phyloP scores from a whole-genome alignment of 2,113 vertebrate species.

The Corythoichthys haematopterus region DNA sequence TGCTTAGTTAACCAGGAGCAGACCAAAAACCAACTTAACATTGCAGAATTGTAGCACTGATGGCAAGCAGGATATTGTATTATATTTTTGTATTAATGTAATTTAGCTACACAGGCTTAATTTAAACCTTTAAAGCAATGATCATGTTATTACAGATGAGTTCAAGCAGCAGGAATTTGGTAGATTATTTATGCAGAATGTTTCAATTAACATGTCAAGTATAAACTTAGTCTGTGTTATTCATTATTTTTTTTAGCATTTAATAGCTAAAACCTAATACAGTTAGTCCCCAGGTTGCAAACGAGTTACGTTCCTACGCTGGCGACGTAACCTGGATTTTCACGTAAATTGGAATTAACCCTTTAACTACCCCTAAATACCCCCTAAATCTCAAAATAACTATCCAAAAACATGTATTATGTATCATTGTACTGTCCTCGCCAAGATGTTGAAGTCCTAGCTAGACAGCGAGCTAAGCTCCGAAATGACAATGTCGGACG shows the following conservation, averaged over 20 bases:
- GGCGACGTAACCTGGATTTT: too few species aligned
- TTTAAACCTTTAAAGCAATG: slow-evolving; percentile 20
- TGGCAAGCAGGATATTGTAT: slow-evolving; percentile 10
- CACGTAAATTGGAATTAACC: too few species aligned
- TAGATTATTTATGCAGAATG: not conserved
- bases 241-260: not conserved
- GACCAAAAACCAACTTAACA: slow-evolving; percentile 31
- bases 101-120: slow-evolving; percentile 12
- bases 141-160: slow-evolving; percentile 7
- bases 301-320: too few species aligned
- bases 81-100: too few species aligned
- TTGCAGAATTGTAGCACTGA: slow-evolving; percentile 18
- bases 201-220: not conserved
- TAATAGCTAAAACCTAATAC: not conserved
- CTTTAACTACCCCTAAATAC: too few species aligned
- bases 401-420: too few species aligned
- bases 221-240: not conserved
- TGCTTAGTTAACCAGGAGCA: slow-evolving; percentile 65
- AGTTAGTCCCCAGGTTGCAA: too few species aligned
- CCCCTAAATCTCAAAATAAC: too few species aligned
- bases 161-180: not conserved
- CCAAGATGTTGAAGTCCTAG: too few species aligned
- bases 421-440: too few species aligned
- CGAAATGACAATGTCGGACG: too few species aligned
- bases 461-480: too few species aligned